phyloP scores from a whole-genome alignment of 2,797 vertebrate species.

The Brachymystax lenok region DNA sequence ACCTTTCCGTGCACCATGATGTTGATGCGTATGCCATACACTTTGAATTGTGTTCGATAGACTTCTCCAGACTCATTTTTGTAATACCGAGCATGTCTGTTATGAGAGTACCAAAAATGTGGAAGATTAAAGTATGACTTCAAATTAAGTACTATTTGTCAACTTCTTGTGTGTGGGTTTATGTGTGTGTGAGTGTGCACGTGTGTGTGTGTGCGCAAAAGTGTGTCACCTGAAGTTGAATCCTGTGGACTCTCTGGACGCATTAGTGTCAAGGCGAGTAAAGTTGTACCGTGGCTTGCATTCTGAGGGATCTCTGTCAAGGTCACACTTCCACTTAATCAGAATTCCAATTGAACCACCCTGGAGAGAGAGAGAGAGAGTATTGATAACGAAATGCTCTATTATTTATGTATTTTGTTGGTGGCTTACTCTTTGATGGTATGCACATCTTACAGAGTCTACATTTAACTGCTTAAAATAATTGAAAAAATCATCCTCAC shows the following conservation, averaged over 20 bases:
- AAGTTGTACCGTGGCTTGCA: slow-evolving; percentile 87
- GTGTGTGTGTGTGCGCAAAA: slow-evolving; percentile 5
- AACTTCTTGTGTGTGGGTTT: neutral
- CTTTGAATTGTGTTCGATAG: slow-evolving; percentile 82
- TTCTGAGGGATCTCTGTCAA: slow-evolving; percentile 80
- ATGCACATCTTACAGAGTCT: too few species aligned
- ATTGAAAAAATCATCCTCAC: too few species aligned
- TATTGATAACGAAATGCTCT: neutral
- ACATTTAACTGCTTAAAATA: too few species aligned
- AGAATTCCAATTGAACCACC: slow-evolving; percentile 87
- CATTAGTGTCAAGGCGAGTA: slow-evolving; percentile 78
- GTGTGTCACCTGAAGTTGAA: slow-evolving; percentile 88
- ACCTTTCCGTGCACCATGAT: slow-evolving; percentile 91
- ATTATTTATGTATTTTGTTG: neutral
- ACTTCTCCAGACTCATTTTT: slow-evolving; percentile 70
- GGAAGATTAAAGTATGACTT: slow-evolving; percentile 3
- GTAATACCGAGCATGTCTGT: slow-evolving; percentile 86
- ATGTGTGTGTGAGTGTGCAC: neutral
- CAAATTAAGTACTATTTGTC: neutral
- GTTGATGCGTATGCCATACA: slow-evolving; percentile 86
- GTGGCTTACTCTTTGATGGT: too few species aligned
- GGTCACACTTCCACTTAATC: slow-evolving; percentile 91
- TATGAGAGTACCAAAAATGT: neutral
- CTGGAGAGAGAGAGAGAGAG: slow-evolving; percentile 57
- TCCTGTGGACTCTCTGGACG: slow-evolving; percentile 69